Percentiles rank a stretch among this genome's conserved stretches.
Conservation (phyloP, 2,113 vertebrate genomes). For the cattle (Bos taurus) region ARS-UCD2.0 NC_037339.1:73360001-73360500, state of each 20-base stretch:
- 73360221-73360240: neutral
- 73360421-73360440: no score
- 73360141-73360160: neutral
- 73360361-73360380: no score
- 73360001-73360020: neutral
- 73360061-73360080: neutral
- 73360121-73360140: neutral
- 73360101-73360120: neutral
- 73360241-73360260: neutral
- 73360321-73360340: no score
- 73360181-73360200: neutral
- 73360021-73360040: conserved; percentile 19
- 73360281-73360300: no score
- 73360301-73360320: no score
- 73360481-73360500: no score
- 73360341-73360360: no score
- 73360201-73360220: neutral
- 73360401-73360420: no score
- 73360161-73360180: neutral
- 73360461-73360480: no score
- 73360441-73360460: no score
- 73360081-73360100: neutral
- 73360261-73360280: neutral
- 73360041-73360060: conserved; percentile 23
- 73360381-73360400: no score